These are phyloP conservation scores for Acleris sparsana DNA, from an alignment of 2,888 invertebrate species.

Conservation along the genomic window DNA sequence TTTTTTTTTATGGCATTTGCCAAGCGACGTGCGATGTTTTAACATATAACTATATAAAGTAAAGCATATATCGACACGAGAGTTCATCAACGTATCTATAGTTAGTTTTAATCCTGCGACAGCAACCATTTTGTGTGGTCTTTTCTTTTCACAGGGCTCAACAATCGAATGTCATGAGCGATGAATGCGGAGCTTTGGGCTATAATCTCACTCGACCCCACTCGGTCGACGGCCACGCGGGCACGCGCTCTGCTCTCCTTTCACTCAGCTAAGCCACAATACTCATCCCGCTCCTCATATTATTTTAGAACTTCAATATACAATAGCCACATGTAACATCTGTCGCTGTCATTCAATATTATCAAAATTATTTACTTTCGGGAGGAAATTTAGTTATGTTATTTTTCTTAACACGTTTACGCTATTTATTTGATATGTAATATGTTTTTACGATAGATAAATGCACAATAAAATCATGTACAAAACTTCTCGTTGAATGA, in stretches of 20 bases:
- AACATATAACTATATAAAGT: neutral
- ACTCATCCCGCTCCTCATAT: constrained; percentile 57
- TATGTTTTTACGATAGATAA: neutral
- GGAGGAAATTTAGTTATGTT: neutral
- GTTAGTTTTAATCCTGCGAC: constrained; percentile 20
- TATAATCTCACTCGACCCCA: constrained; percentile 57
- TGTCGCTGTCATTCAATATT: constrained; percentile 14
- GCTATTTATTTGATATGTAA: too few relatives aligned
- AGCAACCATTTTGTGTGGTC: constrained; percentile 25
- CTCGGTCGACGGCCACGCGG: constrained; percentile 56
- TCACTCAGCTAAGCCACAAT: constrained; percentile 40
- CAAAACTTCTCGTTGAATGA: neutral
- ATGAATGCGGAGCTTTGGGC: constrained; percentile 53
- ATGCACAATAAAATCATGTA: neutral
- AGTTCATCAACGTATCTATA: constrained; percentile 7
- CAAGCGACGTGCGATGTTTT: too few relatives aligned
- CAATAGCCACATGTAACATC: constrained; percentile 21
- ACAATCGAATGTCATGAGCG: constrained; percentile 51
- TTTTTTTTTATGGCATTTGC: too few relatives aligned
- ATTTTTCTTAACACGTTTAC: neutral
- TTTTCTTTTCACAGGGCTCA: constrained; percentile 40
- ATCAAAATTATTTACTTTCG: constrained; percentile 9
- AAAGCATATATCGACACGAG: neutral
- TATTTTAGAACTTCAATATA: constrained; percentile 48
- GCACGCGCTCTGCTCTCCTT: constrained; percentile 43